A percentile compares a stretch with the other conserved stretches of the same genome.
Conservation (phyloP, 2,888 invertebrate species). For the Neria commutata region DNA sequence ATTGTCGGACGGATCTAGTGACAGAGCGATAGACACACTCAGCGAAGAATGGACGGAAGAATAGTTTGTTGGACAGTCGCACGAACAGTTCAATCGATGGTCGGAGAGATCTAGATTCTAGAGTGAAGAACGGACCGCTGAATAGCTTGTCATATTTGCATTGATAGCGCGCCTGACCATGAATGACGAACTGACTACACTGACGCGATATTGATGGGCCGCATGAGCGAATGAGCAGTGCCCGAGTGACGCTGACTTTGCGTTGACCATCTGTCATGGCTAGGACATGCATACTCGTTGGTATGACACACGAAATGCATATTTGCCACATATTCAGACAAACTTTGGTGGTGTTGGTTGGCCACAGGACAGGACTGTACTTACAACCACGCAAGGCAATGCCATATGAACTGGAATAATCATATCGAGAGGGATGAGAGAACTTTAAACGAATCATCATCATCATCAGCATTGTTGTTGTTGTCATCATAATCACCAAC, state of each 20-base stretch:
- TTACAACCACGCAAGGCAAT: neutral
- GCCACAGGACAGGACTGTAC: slow-evolving; percentile 3
- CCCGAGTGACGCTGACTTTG: slow-evolving; percentile 46
- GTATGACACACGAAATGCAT: neutral
- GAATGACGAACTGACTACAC: neutral
- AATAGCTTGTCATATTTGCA: neutral
- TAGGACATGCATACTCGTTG: neutral
- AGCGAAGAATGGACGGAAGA: too few relatives aligned
- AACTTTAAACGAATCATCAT: slow-evolving; percentile 5
- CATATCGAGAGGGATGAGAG: neutral
- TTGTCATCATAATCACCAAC: too few relatives aligned
- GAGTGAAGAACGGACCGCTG: neutral
- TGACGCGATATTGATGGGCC: neutral
- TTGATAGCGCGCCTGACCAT: too few relatives aligned
- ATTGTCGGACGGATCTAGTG: too few relatives aligned
- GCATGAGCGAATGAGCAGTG: too few relatives aligned
- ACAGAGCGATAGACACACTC: too few relatives aligned
- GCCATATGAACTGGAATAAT: neutral
- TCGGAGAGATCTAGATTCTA: too few relatives aligned
- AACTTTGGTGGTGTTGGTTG: neutral
- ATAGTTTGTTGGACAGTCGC: too few relatives aligned
- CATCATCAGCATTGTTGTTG: too few relatives aligned
- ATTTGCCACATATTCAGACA: neutral
- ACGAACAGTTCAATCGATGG: too few relatives aligned
- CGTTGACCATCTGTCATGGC: slow-evolving; percentile 56